Evolutionary conservation across 2,888 invertebrate genomes (phyloP).

Genomic region (Chrysotoxum bicinctum): DNA sequence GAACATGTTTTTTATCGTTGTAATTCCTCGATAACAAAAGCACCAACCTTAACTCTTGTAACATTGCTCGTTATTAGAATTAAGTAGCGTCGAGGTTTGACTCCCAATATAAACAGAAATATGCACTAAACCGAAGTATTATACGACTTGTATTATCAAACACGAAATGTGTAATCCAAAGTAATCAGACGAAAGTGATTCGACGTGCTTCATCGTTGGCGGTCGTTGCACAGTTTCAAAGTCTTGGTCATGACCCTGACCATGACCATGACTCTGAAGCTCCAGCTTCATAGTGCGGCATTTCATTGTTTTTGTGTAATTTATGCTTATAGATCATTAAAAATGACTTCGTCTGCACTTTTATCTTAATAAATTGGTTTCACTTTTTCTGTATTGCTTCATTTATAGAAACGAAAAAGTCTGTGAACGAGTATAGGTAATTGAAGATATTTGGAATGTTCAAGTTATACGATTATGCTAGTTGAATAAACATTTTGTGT

Average conservation of each 20-base stretch:
- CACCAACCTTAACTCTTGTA: constrained; percentile 3
- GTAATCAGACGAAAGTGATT: constrained; percentile 22
- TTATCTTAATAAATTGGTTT: constrained; percentile 12
- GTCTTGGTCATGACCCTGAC: constrained; percentile 2
- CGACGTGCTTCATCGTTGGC: background rate
- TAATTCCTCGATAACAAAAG: constrained; percentile 14
- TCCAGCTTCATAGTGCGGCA: background rate
- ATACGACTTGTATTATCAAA: constrained; percentile 23
- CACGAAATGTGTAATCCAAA: constrained; percentile 22
- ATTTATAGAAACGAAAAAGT: background rate
- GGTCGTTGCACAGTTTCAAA: background rate
- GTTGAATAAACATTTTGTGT: background rate
- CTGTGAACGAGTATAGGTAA: background rate
- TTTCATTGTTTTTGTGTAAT: background rate
- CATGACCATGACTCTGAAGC: background rate
- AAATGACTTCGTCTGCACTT: constrained; percentile 9
- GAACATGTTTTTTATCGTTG: constrained; percentile 6
- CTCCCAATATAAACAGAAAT: background rate
- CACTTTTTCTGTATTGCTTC: background rate
- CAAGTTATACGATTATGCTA: background rate
- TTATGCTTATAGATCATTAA: constrained; percentile 10
- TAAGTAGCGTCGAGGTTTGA: background rate
- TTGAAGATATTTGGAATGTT: background rate
- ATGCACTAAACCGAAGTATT: constrained; percentile 17
- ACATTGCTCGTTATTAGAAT: background rate